Conservation (phyloP, 2,797 vertebrate genomes). For the Coccyzus lansbergi region DNA sequence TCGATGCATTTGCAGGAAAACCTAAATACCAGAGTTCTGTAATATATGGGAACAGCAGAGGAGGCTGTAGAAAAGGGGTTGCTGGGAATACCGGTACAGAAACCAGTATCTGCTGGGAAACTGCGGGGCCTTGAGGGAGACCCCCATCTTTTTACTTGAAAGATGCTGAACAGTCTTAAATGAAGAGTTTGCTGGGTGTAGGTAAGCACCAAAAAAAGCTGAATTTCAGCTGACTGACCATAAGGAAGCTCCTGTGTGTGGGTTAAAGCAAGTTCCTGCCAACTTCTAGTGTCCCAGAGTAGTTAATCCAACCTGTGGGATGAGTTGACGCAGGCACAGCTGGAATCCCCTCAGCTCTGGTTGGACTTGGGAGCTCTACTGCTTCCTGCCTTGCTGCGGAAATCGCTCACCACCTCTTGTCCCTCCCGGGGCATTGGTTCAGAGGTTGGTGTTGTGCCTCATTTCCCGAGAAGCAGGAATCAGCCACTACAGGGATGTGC, state of each 20-base stretch:
- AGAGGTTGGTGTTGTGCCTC: fast-evolving
- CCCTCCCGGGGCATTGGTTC: not conserved
- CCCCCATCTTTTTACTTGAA: not conserved
- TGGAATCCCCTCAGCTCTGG: not conserved
- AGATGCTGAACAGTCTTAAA: not conserved
- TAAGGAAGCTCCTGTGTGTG: not conserved
- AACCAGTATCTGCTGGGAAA: not conserved
- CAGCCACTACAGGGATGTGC: not conserved
- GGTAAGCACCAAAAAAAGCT: not conserved
- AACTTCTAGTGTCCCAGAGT: not conserved
- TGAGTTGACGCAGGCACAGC: not conserved
- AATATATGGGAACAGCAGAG: not conserved
- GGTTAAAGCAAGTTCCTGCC: not conserved
- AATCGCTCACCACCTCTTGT: not conserved
- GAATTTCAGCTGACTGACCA: not conserved
- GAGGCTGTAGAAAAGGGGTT: not conserved
- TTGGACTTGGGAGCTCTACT: not conserved
- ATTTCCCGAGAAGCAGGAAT: too few relatives aligned
- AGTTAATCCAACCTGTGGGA: not conserved
- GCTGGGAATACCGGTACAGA: not conserved
- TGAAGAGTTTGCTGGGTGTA: not conserved
- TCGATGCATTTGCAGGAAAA: not conserved
- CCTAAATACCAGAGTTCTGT: fast-evolving
- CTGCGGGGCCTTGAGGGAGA: not conserved
- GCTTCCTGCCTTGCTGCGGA: not conserved